Conservation (phyloP, 2,888 invertebrate genomes). For the Aporophyla lueneburgensis region DNA sequence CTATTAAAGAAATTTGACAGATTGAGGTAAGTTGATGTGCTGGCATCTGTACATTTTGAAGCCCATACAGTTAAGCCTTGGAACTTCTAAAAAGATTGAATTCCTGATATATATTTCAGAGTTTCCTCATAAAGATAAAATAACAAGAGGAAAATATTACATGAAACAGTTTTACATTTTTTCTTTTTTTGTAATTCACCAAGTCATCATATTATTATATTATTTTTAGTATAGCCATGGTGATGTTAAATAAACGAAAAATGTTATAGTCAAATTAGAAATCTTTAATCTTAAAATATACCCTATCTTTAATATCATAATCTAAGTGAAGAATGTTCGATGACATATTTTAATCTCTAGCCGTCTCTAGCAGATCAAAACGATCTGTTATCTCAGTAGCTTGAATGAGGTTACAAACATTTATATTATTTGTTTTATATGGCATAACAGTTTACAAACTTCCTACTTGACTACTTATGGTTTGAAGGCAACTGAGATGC, state of each 20-base stretch:
- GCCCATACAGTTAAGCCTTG: neutral
- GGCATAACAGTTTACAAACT: constrained; percentile 4
- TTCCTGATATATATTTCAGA: neutral
- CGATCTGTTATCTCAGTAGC: constrained; percentile 38
- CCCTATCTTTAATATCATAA: constrained; percentile 8
- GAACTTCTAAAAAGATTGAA: neutral
- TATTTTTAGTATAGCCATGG: too few relatives aligned
- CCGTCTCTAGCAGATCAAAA: constrained; percentile 44
- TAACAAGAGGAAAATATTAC: neutral
- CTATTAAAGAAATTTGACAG: too few relatives aligned
- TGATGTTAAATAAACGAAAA: neutral
- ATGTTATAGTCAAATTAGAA: neutral
- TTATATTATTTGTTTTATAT: constrained; percentile 19
- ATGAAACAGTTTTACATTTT: neutral
- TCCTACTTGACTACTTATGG: constrained; percentile 29
- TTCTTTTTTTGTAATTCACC: neutral
- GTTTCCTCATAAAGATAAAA: constrained; percentile 2
- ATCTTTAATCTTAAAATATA: constrained; percentile 12
- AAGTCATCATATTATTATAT: too few relatives aligned
- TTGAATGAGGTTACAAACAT: constrained; percentile 12
- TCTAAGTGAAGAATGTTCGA: constrained; percentile 37
- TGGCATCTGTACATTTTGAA: too few relatives aligned
- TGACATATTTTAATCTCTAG: constrained; percentile 50
- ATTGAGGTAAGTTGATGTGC: too few relatives aligned
- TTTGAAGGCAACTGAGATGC: constrained; percentile 16